phyloP scores from a whole-genome alignment of 2,797 vertebrate genomes.

The Sebastes minor region DNA sequence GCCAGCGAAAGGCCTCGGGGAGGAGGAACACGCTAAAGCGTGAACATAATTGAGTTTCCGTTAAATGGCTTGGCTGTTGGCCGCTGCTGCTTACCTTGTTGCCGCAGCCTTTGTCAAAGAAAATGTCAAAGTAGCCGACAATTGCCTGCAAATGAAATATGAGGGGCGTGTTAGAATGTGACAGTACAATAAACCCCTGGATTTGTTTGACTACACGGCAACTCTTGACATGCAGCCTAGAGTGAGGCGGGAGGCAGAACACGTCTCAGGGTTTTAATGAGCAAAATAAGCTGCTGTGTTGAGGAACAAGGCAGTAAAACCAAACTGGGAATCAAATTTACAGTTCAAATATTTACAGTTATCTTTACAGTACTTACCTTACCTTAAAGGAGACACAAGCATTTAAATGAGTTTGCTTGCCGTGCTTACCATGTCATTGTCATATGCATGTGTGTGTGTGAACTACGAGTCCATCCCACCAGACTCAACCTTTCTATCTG shows the following conservation, averaged over 20 bases:
- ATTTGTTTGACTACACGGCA: conserved; percentile 69
- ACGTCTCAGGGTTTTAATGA: conserved; percentile 31
- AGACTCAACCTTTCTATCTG: too few relatives aligned
- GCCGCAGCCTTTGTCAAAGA: conserved; percentile 91
- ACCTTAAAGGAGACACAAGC: background rate
- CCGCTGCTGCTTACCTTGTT: conserved; percentile 86
- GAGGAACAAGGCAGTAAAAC: conserved; percentile 7
- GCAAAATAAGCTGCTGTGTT: conserved; percentile 15
- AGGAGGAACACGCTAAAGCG: conserved; percentile 75
- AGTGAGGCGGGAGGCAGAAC: conserved; percentile 9
- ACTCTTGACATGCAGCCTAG: conserved; percentile 8
- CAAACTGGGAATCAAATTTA: background rate
- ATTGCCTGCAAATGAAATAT: conserved; percentile 88
- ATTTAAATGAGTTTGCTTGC: background rate
- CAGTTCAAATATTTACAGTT: conserved; percentile 14
- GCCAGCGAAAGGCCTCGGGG: conserved; percentile 76
- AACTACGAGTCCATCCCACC: too few relatives aligned
- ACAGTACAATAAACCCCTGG: conserved; percentile 72
- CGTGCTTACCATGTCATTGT: background rate
- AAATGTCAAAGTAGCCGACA: conserved; percentile 96
- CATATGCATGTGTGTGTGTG: background rate
- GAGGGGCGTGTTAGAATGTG: conserved; percentile 72
- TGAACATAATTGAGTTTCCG: conserved; percentile 81
- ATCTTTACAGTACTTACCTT: background rate
- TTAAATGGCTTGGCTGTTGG: conserved; percentile 65